These are phyloP conservation scores for Leptoclinus maculatus DNA, from an alignment of 2,797 vertebrate species.

Conservation along the genomic window DNA sequence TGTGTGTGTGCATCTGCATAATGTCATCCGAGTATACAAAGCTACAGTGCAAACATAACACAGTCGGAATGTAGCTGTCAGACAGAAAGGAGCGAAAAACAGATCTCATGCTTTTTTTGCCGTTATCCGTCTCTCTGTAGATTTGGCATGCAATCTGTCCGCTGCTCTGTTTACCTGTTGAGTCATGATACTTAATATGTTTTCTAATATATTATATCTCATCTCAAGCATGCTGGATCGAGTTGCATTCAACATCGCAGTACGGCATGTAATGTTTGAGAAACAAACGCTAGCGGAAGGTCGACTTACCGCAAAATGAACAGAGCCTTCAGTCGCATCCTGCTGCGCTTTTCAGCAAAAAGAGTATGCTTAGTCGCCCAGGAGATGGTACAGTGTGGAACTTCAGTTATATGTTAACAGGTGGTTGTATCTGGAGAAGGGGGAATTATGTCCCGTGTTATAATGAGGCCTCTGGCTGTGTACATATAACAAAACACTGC, in stretches of 20 bases:
- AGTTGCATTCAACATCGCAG: not conserved
- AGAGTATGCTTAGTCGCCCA: not conserved
- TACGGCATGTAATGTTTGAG: not conserved
- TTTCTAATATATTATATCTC: not conserved
- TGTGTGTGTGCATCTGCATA: constrained; percentile 10
- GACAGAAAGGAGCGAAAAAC: not conserved
- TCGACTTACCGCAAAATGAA: not conserved
- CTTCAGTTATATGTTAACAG: not conserved
- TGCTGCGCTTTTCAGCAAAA: not conserved
- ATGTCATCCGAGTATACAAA: not conserved
- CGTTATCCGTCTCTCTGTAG: constrained; percentile 12
- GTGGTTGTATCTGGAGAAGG: not conserved
- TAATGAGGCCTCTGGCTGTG: not conserved
- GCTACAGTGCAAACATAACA: constrained; percentile 6
- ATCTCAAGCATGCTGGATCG: not conserved
- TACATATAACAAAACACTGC: not conserved
- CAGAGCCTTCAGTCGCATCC: rapidly evolving
- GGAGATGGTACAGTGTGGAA: not conserved
- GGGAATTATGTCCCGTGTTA: not conserved
- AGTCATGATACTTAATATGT: not conserved
- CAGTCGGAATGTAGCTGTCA: not conserved
- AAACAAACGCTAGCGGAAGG: not conserved
- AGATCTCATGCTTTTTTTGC: constrained; percentile 15
- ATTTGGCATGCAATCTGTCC: constrained; percentile 4
- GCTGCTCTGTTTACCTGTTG: not conserved